Evolutionary conservation across 1,140 invertebrate genomes (phyloP), one percentile per base, ranked within the genome.

Genomic region (Drosophila pachea): DNA sequence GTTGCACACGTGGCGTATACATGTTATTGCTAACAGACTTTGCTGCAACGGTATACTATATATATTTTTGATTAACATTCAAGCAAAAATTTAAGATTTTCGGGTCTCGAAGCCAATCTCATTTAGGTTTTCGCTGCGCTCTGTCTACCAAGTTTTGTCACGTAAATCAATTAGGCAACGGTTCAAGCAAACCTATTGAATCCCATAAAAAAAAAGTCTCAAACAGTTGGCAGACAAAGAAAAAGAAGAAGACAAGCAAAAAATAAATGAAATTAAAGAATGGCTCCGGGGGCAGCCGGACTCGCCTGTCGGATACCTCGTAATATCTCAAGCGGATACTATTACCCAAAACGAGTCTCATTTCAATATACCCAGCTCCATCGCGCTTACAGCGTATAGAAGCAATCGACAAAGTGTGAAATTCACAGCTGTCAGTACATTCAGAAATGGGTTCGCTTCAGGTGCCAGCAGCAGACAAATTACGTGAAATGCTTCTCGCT

Each of bases 81-180:
- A 14, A 49, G 43, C 40, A n/a, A 52, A 76, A 70, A 73, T 42
- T 29, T n/a, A 22, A 22, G 22, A 52, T 58, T 68, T 49, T 35
- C 12, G 68, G 48, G 45, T 43, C 38, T 40, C 5, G 48, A 12
- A 9, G 9, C 35, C 9, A n/a, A 40, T 54, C 43, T 61, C 16
- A 5, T 11, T 36, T 67, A 31, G 5, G 4, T 11, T 16, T 45
- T 33, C 29, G 47, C 16, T 65, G 7, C 14, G 29, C 14, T 47
- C 58, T 63, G 79, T 86, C 79, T 86, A 67, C 65, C 74, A 84
- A 84, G 50, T 84, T 84, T 86, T 74, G 73, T 70, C 81, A 79
- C 81, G 73, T 84, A 86, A 84, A 84, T 86, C 79, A 79, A 86
- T 84, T 86, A 75, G 43, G 43, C 31, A 59, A 67, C 47, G 77